Evolutionary conservation across 2,113 vertebrate genomes (phyloP).

Genomic region (Falco punctatus): DNA sequence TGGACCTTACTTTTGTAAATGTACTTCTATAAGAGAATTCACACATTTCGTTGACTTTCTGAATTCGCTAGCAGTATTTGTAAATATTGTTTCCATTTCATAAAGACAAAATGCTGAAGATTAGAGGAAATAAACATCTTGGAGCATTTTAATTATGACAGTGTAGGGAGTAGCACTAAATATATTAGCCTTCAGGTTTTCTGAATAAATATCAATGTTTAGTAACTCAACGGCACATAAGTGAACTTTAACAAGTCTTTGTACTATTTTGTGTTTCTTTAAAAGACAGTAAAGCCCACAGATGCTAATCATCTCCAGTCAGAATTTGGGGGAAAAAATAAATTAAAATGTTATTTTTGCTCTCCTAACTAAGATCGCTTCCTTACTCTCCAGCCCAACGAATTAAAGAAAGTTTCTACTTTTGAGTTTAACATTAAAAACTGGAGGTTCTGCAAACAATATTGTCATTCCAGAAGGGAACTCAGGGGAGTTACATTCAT

Average conservation of each 20-base stretch:
- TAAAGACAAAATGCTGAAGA: background rate
- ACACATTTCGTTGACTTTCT: background rate
- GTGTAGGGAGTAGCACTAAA: background rate
- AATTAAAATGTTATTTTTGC: background rate
- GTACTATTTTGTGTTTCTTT: background rate
- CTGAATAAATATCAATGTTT: background rate
- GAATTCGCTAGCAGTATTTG: background rate
- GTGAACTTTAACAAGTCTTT: background rate
- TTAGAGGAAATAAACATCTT: background rate
- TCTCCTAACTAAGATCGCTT: background rate
- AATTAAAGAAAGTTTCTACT: background rate
- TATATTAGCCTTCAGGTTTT: background rate
- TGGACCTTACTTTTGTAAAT: background rate
- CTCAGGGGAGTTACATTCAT: background rate
- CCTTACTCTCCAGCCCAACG: background rate
- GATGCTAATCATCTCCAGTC: background rate
- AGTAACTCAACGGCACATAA: background rate
- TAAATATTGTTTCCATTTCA: background rate
- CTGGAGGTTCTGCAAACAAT: background rate
- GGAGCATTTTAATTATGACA: background rate
- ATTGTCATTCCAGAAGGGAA: background rate
- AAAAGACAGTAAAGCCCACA: background rate
- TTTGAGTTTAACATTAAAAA: background rate
- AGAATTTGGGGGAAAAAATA: fast-evolving
- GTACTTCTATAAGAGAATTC: background rate